phyloP scores from a whole-genome alignment of 2,888 invertebrate species.

The Crematogaster levior region DNA sequence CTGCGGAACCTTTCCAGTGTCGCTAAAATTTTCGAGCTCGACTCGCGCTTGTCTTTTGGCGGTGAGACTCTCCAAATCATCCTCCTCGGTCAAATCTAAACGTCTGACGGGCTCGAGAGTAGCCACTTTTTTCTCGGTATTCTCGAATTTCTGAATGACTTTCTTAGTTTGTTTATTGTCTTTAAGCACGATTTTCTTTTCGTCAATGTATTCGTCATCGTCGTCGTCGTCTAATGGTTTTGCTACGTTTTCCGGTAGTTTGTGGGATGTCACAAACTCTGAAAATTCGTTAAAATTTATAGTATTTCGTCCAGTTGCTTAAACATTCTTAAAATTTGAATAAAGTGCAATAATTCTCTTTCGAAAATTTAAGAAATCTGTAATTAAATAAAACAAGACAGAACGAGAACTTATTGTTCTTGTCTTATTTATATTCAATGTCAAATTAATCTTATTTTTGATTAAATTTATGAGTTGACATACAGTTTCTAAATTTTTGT shows the following conservation, averaged over 20 bases:
- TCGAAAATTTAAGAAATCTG: neutral
- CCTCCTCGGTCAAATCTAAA: constrained; percentile 70
- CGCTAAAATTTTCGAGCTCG: constrained; percentile 81
- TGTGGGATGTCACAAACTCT: constrained; percentile 87
- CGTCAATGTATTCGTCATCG: constrained; percentile 80
- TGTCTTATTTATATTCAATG: neutral
- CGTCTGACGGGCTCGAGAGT: constrained; percentile 63
- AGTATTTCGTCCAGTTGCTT: too few species aligned
- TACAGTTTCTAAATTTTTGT: neutral
- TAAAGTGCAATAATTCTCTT: neutral
- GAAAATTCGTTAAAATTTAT: neutral
- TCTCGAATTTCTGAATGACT: constrained; percentile 73
- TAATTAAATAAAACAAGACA: neutral
- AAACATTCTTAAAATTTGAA: neutral
- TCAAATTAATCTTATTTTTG: neutral
- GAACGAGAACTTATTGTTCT: neutral
- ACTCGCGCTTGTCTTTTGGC: constrained; percentile 79
- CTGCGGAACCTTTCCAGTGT: constrained; percentile 78
- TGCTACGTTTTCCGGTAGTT: constrained; percentile 87
- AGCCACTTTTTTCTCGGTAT: constrained; percentile 75
- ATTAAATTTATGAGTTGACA: neutral
- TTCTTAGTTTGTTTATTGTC: constrained; percentile 76
- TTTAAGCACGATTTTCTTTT: constrained; percentile 66
- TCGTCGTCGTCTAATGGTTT: constrained; percentile 80
- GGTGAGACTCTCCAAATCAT: constrained; percentile 65